Conservation (phyloP, 2,888 invertebrate genomes). For the Hypercompe scribonia region DNA sequence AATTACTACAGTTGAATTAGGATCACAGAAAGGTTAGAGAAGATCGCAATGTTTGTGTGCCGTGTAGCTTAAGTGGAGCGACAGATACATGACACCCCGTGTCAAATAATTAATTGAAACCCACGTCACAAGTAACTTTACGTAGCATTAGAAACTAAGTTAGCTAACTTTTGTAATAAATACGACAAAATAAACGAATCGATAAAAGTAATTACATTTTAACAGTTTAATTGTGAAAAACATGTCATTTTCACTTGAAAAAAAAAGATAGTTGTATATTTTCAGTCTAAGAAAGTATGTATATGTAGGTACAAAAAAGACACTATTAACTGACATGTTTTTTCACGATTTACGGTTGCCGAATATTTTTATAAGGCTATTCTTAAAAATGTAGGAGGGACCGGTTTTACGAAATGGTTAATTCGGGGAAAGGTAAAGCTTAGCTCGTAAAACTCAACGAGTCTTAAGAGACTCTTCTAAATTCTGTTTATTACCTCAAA, state of each 20-base stretch:
- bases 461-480: background rate
- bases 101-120: conserved; percentile 43
- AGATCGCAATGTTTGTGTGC: conserved; percentile 38
- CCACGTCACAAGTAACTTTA: conserved; percentile 27
- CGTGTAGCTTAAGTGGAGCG: conserved; percentile 33
- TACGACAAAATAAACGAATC: background rate
- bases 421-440: background rate
- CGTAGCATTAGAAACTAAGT: conserved; percentile 9
- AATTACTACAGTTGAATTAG: conserved; percentile 46
- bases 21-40: conserved; percentile 34
- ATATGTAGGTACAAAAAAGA: background rate
- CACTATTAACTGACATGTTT: background rate
- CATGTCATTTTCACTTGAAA: background rate
- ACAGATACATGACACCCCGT: conserved; percentile 33
- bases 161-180: background rate
- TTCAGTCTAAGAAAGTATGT: background rate
- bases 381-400: background rate
- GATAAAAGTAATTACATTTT: background rate
- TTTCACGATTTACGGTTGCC: background rate
- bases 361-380: background rate
- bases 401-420: background rate
- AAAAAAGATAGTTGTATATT: too few species aligned
- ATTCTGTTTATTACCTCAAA: background rate
- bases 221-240: background rate
- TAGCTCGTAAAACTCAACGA: background rate